phyloP scores from a whole-genome alignment of 2,113 vertebrate genomes.

The Nannobrachium achirus region DNA sequence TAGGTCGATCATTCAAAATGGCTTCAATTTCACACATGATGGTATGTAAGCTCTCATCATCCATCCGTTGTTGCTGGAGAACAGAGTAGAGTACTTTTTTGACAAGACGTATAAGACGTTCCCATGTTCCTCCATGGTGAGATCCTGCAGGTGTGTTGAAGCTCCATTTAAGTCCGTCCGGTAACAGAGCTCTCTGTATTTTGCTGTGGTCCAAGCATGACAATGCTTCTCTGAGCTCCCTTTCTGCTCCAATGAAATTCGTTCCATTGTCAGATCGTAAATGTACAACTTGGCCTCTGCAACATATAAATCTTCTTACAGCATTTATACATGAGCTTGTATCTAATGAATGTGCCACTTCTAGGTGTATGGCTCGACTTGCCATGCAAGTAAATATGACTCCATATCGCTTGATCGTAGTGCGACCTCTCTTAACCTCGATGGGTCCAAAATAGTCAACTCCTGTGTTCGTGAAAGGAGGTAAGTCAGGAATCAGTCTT shows the following conservation, averaged over 20 bases:
- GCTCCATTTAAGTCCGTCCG: background rate
- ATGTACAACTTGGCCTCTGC: too few relatives aligned
- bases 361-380: background rate
- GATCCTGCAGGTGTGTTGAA: conserved; percentile 1
- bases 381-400: conserved; percentile 12
- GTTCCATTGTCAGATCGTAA: background rate
- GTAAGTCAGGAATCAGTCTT: background rate
- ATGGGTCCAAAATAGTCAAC: conserved; percentile 6
- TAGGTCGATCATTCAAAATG: background rate
- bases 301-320: background rate
- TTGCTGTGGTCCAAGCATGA: background rate
- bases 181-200: background rate
- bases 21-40: background rate
- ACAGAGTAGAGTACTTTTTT: background rate
- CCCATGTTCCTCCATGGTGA: background rate
- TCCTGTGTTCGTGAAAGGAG: background rate
- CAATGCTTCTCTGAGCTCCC: background rate
- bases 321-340: conserved; percentile 16
- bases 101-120: background rate
- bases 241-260: conserved; percentile 4
- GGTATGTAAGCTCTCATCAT: background rate
- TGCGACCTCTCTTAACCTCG: background rate
- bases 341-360: conserved; percentile 1
- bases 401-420: background rate
- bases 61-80: background rate